A percentile compares a stretch with the other conserved stretches of the same genome.
These are phyloP conservation scores for Aplochiton taeniatus DNA, from an alignment of 2,797 vertebrate genomes.

Conservation along the genomic window DNA sequence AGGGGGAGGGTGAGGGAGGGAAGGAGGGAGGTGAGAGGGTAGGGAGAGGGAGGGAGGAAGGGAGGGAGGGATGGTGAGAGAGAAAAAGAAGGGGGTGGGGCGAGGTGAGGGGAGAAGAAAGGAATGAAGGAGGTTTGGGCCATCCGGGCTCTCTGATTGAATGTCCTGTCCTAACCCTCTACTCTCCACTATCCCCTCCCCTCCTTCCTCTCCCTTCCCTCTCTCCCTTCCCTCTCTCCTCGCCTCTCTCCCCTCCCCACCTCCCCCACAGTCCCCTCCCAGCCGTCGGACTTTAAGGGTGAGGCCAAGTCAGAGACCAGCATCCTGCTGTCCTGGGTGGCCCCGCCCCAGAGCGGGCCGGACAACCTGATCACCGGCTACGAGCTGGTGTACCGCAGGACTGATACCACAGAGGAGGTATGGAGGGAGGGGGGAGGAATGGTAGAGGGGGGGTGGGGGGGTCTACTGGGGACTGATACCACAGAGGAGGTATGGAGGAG, in stretches of 20 bases:
- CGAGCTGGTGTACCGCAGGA: conserved; percentile 89
- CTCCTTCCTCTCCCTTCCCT: not conserved
- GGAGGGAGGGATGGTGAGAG: not conserved
- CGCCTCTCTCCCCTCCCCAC: not conserved
- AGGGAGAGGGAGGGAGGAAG: not conserved
- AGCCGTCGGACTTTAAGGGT: conserved; percentile 92
- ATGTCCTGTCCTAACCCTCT: too few species aligned
- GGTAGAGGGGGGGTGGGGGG: too few species aligned
- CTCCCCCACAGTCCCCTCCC: conserved; percentile 86
- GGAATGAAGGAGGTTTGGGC: too few species aligned
- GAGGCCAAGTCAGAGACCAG: conserved; percentile 97
- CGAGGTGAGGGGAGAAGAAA: not conserved
- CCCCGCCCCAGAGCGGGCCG: conserved; percentile 83
- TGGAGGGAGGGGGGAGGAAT: conserved; percentile 11
- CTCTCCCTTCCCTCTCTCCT: conserved; percentile 13
- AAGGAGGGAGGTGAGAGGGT: not conserved
- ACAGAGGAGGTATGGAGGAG: too few species aligned
- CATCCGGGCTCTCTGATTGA: too few species aligned
- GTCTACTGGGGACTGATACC: too few species aligned
- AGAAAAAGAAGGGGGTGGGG: not conserved
- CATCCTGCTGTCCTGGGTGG: conserved; percentile 93
- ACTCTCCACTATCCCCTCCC: conserved; percentile 16
- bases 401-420: conserved; percentile 92
- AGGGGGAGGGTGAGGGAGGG: conserved; percentile 6
- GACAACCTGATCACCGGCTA: conserved; percentile 94